A percentile compares a stretch with the other conserved stretches of the same genome.
Conservation (phyloP, 2,113 vertebrate species). For the Notarius quadriscutis region DNA sequence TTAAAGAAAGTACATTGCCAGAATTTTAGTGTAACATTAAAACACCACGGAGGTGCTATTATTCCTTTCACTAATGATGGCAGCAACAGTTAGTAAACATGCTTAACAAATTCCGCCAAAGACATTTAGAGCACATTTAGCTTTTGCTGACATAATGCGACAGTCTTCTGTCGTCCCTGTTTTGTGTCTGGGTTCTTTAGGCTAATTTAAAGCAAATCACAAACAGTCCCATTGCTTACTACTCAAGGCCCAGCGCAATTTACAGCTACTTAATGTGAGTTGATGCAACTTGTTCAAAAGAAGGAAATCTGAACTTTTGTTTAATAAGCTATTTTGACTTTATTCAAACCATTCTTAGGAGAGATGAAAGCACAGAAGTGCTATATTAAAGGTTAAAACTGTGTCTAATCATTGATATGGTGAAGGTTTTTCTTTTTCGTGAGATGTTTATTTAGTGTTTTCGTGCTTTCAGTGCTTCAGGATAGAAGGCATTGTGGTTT, state of each 20-base stretch:
- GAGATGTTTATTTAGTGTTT: neutral
- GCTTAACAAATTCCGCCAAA: slow-evolving; percentile 8
- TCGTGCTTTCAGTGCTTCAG: neutral
- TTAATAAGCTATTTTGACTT: slow-evolving; percentile 9
- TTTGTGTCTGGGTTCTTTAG: neutral
- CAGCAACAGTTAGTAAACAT: slow-evolving; percentile 19
- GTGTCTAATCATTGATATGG: neutral
- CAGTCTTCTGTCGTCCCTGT: slow-evolving; percentile 13
- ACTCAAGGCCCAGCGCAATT: slow-evolving; percentile 33
- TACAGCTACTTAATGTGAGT: slow-evolving; percentile 15
- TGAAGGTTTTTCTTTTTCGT: neutral
- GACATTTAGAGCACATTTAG: slow-evolving; percentile 13
- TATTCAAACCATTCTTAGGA: neutral
- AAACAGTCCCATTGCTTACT: slow-evolving; percentile 33
- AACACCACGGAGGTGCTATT: neutral
- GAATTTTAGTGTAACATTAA: neutral
- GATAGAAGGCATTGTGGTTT: neutral
- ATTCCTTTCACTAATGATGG: slow-evolving; percentile 25
- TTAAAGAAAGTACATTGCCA: slow-evolving; percentile 2
- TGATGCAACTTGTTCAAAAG: slow-evolving; percentile 12
- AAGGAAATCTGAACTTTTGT: neutral
- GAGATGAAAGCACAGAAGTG: neutral
- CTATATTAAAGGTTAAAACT: neutral
- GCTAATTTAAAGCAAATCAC: slow-evolving; percentile 31
- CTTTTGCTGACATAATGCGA: slow-evolving; percentile 2